phyloP scores from a whole-genome alignment of 1,140 invertebrate species.

The Aphis gossypii region DNA sequence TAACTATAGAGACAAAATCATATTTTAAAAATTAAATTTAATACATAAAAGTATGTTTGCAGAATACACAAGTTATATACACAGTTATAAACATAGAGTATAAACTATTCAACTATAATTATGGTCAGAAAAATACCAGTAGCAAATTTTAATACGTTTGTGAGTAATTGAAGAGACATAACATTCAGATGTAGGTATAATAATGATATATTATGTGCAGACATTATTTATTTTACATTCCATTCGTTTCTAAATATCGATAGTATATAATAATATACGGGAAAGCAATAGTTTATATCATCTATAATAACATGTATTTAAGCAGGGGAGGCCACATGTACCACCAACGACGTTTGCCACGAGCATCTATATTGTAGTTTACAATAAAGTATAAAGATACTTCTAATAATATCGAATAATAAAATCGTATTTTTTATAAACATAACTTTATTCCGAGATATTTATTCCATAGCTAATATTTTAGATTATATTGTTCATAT shows the following conservation, averaged over 20 bases:
- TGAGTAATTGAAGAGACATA: neutral
- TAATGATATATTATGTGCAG: neutral
- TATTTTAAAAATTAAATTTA: neutral
- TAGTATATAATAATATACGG: neutral
- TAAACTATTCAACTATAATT: neutral
- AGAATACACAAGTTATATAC: neutral
- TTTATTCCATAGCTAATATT: neutral
- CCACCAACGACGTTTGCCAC: slow-evolving; percentile 55
- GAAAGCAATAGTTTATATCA: slow-evolving; percentile 4
- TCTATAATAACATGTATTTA: slow-evolving; percentile 26
- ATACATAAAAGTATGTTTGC: neutral
- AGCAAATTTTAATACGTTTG: slow-evolving; percentile 15
- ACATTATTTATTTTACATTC: slow-evolving; percentile 40
- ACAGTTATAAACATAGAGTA: neutral
- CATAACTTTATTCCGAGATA: neutral
- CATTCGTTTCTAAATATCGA: neutral
- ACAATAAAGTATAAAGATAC: neutral
- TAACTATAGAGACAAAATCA: neutral
- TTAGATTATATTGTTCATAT: neutral
- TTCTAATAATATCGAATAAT: neutral
- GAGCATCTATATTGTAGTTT: slow-evolving; percentile 15
- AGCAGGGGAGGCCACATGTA: slow-evolving; percentile 1
- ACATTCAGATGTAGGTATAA: neutral
- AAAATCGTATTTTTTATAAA: slow-evolving; percentile 11
- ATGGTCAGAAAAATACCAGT: neutral